Conservation (phyloP, 2,888 invertebrate genomes). For the Hypercompe scribonia region DNA sequence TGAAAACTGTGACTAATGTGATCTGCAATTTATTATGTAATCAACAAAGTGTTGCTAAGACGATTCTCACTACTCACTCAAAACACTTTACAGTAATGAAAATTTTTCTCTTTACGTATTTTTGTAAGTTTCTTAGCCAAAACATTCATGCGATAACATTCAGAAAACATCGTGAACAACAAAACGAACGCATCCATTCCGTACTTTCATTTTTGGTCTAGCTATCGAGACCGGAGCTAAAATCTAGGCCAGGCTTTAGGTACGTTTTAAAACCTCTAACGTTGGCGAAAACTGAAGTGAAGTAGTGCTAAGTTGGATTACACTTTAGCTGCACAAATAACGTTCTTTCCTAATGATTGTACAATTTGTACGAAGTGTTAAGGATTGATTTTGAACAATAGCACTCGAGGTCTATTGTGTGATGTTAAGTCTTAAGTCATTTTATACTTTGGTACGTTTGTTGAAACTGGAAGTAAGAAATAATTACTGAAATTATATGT, state of each 20-base stretch:
- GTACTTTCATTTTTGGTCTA: background rate
- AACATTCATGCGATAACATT: background rate
- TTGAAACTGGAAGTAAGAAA: background rate
- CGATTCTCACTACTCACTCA: background rate
- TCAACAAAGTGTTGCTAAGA: no score
- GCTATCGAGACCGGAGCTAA: background rate
- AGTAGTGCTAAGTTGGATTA: slow-evolving; percentile 31
- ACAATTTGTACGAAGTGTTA: slow-evolving; percentile 8
- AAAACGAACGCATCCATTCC: slow-evolving; percentile 15
- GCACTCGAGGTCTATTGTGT: slow-evolving; percentile 5
- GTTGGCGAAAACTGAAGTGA: slow-evolving; percentile 17
- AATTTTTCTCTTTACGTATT: background rate
- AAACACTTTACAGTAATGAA: background rate
- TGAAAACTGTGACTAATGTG: no score
- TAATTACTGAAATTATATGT: background rate
- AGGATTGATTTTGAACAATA: slow-evolving; percentile 20
- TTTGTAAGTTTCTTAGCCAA: background rate
- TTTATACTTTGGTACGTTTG: background rate
- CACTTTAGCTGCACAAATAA: slow-evolving; percentile 7
- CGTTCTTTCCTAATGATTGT: slow-evolving; percentile 18
- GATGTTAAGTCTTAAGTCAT: slow-evolving; percentile 9
- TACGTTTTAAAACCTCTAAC: slow-evolving; percentile 24
- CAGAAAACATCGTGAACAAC: background rate
- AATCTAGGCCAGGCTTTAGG: slow-evolving; percentile 11
- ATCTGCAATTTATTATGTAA: no score